Conservation (phyloP, 2,888 invertebrate species). For the Tipula lateralis region DNA sequence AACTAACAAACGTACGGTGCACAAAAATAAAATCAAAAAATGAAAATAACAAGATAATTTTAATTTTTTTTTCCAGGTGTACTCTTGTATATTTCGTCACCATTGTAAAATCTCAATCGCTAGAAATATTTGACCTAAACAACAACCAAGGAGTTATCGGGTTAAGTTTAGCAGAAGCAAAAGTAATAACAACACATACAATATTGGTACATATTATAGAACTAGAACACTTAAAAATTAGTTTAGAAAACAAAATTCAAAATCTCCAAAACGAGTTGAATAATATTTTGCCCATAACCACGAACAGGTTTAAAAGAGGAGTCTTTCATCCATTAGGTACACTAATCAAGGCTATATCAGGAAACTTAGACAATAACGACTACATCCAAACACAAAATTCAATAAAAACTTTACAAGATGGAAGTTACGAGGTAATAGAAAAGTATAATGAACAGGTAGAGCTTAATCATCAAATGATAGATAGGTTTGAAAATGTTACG, state of each 20-base stretch:
- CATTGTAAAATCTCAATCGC: neutral
- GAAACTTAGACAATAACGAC: neutral
- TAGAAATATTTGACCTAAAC: conserved; percentile 3
- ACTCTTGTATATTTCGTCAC: neutral
- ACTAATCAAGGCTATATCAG: neutral
- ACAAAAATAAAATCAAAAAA: conserved; percentile 4
- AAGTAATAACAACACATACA: neutral
- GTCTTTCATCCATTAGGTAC: neutral
- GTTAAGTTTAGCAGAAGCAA: neutral
- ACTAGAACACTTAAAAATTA: neutral
- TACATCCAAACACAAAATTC: neutral
- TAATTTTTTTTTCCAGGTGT: neutral
- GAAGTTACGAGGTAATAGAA: neutral
- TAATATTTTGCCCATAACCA: neutral
- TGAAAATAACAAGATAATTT: neutral
- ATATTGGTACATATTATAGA: neutral
- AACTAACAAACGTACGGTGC: neutral
- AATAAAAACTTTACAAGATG: neutral
- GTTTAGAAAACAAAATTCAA: neutral
- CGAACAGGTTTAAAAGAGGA: neutral
- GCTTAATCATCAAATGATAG: conserved; percentile 9
- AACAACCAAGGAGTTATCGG: neutral
- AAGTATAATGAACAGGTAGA: neutral
- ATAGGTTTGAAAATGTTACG: conserved; percentile 7
- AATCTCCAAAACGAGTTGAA: neutral